These are phyloP conservation scores for Adelosebastes latens DNA, from an alignment of 2,797 vertebrate genomes.

Conservation along the genomic window DNA sequence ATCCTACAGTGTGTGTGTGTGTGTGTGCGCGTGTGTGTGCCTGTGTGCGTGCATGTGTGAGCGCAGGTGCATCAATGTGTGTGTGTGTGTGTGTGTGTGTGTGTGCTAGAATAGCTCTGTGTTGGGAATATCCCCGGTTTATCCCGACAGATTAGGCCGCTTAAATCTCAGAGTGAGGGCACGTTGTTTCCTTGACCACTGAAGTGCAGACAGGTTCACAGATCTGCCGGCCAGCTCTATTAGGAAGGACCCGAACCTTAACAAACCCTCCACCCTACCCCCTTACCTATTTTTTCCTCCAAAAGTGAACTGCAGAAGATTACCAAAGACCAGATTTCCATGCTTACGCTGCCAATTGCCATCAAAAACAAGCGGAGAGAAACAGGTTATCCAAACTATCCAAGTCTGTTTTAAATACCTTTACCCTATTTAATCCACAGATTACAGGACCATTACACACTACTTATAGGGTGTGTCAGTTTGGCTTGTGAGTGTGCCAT, in stretches of 20 bases:
- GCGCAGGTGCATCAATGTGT: not conserved
- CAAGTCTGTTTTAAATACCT: conserved; percentile 52
- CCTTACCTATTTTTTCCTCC: conserved; percentile 31
- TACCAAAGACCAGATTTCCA: conserved; percentile 82
- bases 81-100: conserved; percentile 21
- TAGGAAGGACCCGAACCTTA: conserved; percentile 38
- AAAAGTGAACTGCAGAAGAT: conserved; percentile 69
- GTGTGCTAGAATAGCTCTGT: conserved; percentile 76
- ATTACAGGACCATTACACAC: conserved; percentile 43
- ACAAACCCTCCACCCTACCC: not conserved
- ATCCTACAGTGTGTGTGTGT: conserved; percentile 28
- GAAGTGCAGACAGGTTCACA: conserved; percentile 59
- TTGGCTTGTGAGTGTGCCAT: conserved; percentile 65
- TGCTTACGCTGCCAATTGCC: conserved; percentile 84
- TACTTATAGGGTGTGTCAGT: conserved; percentile 39
- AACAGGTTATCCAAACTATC: conserved; percentile 54
- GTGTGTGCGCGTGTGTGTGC: not conserved
- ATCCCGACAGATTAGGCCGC: conserved; percentile 81
- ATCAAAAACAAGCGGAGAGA: conserved; percentile 81
- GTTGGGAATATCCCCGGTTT: conserved; percentile 78
- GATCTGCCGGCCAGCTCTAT: conserved; percentile 47
- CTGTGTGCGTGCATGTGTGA: conserved; percentile 14
- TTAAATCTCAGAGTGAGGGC: conserved; percentile 75
- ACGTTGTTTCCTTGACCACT: conserved; percentile 75
- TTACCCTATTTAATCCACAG: conserved; percentile 21